Conservation (phyloP, 1,140 invertebrate genomes). For the Notospermus geniculatus region DNA sequence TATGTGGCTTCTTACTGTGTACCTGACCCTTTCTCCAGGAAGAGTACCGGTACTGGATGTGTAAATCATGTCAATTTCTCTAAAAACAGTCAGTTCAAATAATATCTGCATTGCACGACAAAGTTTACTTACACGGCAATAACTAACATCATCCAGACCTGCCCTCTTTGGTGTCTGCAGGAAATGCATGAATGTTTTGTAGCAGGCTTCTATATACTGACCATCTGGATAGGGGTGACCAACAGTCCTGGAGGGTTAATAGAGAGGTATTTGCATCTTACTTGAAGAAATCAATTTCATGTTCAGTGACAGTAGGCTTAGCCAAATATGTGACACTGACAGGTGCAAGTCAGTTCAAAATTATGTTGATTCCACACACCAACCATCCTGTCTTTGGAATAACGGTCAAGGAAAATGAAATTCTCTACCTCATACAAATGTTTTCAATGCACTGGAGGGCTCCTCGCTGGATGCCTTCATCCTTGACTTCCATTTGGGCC, state of each 20-base stretch:
- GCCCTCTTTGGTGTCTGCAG: slow-evolving; percentile 36
- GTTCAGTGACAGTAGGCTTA: too few relatives aligned
- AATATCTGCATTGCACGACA: too few relatives aligned
- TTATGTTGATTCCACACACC: too few relatives aligned
- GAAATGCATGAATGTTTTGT: slow-evolving; percentile 37
- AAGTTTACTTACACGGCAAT: not conserved
- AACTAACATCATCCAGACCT: slow-evolving; percentile 14
- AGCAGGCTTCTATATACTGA: slow-evolving; percentile 28
- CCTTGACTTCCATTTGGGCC: slow-evolving; percentile 26
- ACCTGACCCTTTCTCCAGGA: too few relatives aligned
- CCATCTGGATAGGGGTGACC: slow-evolving; percentile 26
- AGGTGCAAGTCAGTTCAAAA: too few relatives aligned
- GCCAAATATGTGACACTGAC: too few relatives aligned
- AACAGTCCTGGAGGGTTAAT: slow-evolving; percentile 6
- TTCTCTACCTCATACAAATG: slow-evolving; percentile 36
- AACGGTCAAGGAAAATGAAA: too few relatives aligned
- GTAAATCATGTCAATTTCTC: too few relatives aligned
- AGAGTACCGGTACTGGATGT: too few relatives aligned
- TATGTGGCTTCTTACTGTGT: too few relatives aligned
- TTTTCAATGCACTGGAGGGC: slow-evolving; percentile 46
- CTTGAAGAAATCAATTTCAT: slow-evolving; percentile 11
- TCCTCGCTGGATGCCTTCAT: slow-evolving; percentile 34
- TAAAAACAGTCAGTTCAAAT: too few relatives aligned
- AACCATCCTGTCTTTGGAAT: too few relatives aligned
- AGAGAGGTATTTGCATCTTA: not conserved